Evolutionary conservation across 2,888 invertebrate genomes (phyloP).

Genomic region (Xylocampa areola): DNA sequence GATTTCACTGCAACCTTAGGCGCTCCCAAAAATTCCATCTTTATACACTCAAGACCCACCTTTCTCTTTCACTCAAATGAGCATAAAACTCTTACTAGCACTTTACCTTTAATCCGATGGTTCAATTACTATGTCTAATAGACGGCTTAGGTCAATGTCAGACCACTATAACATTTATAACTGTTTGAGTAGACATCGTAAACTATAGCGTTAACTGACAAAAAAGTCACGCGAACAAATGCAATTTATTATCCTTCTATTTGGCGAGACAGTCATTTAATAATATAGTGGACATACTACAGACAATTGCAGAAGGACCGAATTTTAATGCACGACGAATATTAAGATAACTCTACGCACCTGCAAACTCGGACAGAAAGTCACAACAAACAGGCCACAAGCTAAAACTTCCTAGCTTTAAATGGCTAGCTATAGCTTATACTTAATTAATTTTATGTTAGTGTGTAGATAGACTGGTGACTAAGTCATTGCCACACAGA

Average conservation of each 20-base stretch:
- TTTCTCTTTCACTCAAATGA: slow-evolving; percentile 26
- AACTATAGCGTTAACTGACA: slow-evolving; percentile 44
- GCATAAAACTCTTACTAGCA: slow-evolving; percentile 23
- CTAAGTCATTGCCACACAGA: too few relatives aligned
- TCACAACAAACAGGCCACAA: too few relatives aligned
- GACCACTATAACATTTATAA: slow-evolving; percentile 34
- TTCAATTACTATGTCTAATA: slow-evolving; percentile 39
- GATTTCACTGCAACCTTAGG: too few relatives aligned
- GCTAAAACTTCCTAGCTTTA: too few relatives aligned
- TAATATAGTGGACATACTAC: slow-evolving; percentile 14
- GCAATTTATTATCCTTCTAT: slow-evolving; percentile 59
- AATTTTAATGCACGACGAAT: too few relatives aligned
- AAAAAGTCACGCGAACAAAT: slow-evolving; percentile 60
- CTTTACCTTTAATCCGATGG: slow-evolving; percentile 16
- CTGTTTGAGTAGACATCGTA: slow-evolving; percentile 53
- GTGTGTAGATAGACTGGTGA: too few relatives aligned
- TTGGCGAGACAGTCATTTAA: slow-evolving; percentile 46
- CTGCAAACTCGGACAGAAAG: too few relatives aligned
- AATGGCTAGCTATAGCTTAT: too few relatives aligned
- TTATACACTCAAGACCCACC: not conserved
- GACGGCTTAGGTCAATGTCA: slow-evolving; percentile 51
- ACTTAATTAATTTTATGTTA: too few relatives aligned
- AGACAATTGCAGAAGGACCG: slow-evolving; percentile 6
- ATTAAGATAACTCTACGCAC: too few relatives aligned
- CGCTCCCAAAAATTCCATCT: too few relatives aligned